Percentiles rank a stretch among this genome's conserved stretches.
Evolutionary conservation across 2,797 vertebrate species (phyloP).

Genomic region (Geotrypetes seraphini): DNA sequence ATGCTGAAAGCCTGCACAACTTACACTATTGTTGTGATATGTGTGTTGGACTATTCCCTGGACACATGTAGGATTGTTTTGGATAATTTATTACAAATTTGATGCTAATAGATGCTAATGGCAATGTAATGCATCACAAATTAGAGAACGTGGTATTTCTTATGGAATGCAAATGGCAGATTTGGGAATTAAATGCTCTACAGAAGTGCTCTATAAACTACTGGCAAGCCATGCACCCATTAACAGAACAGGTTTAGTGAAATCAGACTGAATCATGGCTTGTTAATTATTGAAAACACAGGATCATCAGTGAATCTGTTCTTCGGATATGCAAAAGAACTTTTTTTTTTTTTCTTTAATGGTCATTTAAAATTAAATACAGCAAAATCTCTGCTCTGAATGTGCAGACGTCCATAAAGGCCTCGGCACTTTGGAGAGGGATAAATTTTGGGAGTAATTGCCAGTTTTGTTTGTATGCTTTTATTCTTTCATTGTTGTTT

Average conservation of each 20-base stretch:
- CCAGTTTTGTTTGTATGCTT: too few relatives aligned
- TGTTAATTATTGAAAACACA: neutral
- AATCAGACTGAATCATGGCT: constrained; percentile 1
- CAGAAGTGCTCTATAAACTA: neutral
- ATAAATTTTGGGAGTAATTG: too few relatives aligned
- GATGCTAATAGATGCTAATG: constrained; percentile 3
- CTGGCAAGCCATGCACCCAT: neutral
- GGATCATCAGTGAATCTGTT: neutral
- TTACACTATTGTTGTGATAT: too few relatives aligned
- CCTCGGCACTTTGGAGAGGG: too few relatives aligned
- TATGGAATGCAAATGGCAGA: too few relatives aligned
- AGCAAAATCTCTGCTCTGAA: too few relatives aligned
- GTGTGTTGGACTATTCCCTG: neutral
- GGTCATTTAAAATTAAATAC: neutral
- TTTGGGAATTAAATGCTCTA: neutral
- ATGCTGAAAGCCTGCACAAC: too few relatives aligned
- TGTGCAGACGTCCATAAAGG: too few relatives aligned
- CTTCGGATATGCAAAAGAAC: neutral
- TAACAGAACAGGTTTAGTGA: neutral
- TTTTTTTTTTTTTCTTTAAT: too few relatives aligned
- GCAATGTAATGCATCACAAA: neutral
- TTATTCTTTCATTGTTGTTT: too few relatives aligned
- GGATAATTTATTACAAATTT: constrained; percentile 7
- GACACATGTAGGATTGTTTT: neutral
- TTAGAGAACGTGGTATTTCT: too few relatives aligned